Evolutionary conservation across 2,888 invertebrate genomes (phyloP), one percentile per base, ranked within the genome.

Genomic region (Lepidocyrtoides sp.): DNA sequence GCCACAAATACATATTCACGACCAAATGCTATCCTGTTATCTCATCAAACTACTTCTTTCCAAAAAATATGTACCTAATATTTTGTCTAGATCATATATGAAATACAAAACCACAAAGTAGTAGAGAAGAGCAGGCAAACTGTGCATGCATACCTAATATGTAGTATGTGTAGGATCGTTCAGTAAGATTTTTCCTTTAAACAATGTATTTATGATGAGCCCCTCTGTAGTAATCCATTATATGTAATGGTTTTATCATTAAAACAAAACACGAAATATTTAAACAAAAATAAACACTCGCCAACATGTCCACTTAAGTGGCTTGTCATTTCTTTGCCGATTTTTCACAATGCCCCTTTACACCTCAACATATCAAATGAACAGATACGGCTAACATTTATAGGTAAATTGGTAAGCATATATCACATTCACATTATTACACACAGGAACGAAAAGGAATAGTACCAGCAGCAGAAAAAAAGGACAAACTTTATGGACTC

Each of bases 401-500:
- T 54, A 54, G 17, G 51, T 7, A 36, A 36, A n/a, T n/a, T 66
- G 29, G 41, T 69, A 36, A 69, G 69, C 41, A 72, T 72, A 72
- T 72, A 72, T 44, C 72, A 72, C 72, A 63, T 23, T 23, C 20
- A 7, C 48, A 48, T n/a, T n/a, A n/a, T n/a, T n/a, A 10, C 48
- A 14, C 26, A 63, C 41, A 41, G 26, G 29, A 4, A 36, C n/a
- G 7, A 75, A 32, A 4, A 63, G 63, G 10, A 10, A n/a, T 29
- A 29, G 17, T 51, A 51, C 54, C 26, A 26, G 14, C 14, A 44
- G n/a, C n/a, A n/a, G n/a, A n/a, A 79, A 60, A 82, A 60, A 81
- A 57, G 36, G 79, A 79, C 36, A 60, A 41, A 51, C 72, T 85
- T 72, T 48, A 86, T 87, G 87, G 87, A 87, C 79, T 87, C 87